Percentiles rank a stretch among this genome's conserved stretches.
Evolutionary conservation across 2,888 invertebrate genomes (phyloP).

Genomic region (Melieria crassipennis): DNA sequence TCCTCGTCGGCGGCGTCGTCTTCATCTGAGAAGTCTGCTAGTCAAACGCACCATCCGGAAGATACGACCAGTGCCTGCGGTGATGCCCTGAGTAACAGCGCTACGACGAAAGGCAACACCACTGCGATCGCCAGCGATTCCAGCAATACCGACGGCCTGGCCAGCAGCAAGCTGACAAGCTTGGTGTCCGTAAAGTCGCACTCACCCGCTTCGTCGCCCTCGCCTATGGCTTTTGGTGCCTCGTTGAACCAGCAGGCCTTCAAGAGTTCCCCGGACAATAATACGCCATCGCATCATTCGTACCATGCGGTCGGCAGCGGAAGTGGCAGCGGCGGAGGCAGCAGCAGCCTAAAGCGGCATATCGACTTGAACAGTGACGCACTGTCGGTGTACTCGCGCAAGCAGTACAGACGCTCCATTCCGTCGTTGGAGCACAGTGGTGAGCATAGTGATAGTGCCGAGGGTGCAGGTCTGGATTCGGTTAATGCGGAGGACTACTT

Average conservation of each 20-base stretch:
- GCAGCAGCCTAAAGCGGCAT: slow-evolving; percentile 52
- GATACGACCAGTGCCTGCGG: slow-evolving; percentile 38
- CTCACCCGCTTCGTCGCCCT: slow-evolving; percentile 51
- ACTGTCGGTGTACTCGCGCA: slow-evolving; percentile 62
- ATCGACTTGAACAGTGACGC: slow-evolving; percentile 59
- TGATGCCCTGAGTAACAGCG: slow-evolving; percentile 37
- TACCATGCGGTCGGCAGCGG: slow-evolving; percentile 21
- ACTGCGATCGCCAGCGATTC: slow-evolving; percentile 40
- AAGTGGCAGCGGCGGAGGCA: background rate
- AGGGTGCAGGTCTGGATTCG: slow-evolving; percentile 60
- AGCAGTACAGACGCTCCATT: slow-evolving; percentile 57
- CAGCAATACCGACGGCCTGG: slow-evolving; percentile 25
- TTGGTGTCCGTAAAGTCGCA: slow-evolving; percentile 46
- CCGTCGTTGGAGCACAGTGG: slow-evolving; percentile 43
- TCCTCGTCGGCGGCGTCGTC: slow-evolving; percentile 50
- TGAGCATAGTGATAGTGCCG: slow-evolving; percentile 51
- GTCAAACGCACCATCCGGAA: slow-evolving; percentile 34
- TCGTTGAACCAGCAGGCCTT: slow-evolving; percentile 32
- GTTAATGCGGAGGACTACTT: slow-evolving; percentile 64
- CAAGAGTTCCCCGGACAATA: slow-evolving; percentile 36
- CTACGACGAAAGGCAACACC: slow-evolving; percentile 29
- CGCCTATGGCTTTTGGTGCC: slow-evolving; percentile 38
- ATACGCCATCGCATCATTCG: slow-evolving; percentile 38
- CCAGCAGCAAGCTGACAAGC: slow-evolving; percentile 41
- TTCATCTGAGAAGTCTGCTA: slow-evolving; percentile 57